Base-by-base conservation (phyloP, 2,888 invertebrate genomes). In the Hypercompe scribonia region DNA sequence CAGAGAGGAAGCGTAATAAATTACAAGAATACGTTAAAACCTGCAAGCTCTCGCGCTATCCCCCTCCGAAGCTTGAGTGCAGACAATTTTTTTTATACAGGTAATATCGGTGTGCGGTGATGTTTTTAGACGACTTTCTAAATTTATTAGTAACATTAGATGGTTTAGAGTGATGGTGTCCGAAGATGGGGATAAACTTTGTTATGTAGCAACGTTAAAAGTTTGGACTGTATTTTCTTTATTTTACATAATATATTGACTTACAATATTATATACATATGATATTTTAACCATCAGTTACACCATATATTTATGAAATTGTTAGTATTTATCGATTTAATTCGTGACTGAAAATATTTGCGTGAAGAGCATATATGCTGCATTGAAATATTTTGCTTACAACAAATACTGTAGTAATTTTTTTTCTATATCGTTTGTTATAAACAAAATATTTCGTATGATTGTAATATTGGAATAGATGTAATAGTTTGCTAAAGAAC, bases 1-100 rank as follows among this genome's bases (percentile, higher is more conserved):
- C 80, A 80, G 81, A 73, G 82, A 82, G 31, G 78, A 80, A 80
- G 83, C 76, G 87, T 89, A 89, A 92, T 93, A 92, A 93, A 93
- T 93, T 91, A 91, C 87, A 85, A 86, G 88, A 89, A 90, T 88
- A 90, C 87, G 89, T 90, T 87, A 89, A 90, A 90, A 88, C 87
- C 86, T 84, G 82, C 81, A 84, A 83, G 85, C 82, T 80, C 76
- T 81, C 77, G 81, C 74, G 77, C 76, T 81, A 76, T 80, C 84
- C 85, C 84, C 87, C 84, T 81, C 78, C 74, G 73, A 65, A 77
- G 78, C 80, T 80, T 80, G 79, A 86, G 85, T 83, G 86, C 83
- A 81, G 87, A 81, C 78, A 82, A 80, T 81, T 83, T 83, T 36
- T 82, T 84, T 77, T 71, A 73, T 75, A 78, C 77, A 78, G 80